Base-by-base conservation (phyloP, 2,888 invertebrate genomes). In the Epiblema foenella region DNA sequence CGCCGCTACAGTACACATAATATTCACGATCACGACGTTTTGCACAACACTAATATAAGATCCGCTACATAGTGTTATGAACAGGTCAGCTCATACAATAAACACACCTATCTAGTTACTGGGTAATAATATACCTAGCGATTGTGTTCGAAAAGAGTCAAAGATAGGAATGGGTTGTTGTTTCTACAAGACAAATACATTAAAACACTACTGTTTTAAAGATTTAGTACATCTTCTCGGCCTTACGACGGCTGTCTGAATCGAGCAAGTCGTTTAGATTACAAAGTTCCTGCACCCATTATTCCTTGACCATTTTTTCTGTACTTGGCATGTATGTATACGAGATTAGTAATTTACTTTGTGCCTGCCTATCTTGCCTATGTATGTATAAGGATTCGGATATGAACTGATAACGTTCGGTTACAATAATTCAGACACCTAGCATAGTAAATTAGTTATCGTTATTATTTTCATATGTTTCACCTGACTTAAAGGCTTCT, bases 91-190 rank as follows among this genome's bases (percentile, higher is more conserved):
- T 42, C 42, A 15, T 42, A 39, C 11, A 39, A 49, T 49, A 58
- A 58, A 58, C 57, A 58, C 42, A 29, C 33, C 33, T 57, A 64
- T 42, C 58, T 67, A 33, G 59, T 59, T 59, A 37, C 37, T 49
- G 8, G n/a, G 20, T 58, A 49, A n/a, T 33, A 51, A 42, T 7
- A 42, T 12, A 33, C n/a, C 49, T 24, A 5, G 4, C 29, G 24
- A 54, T 54, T 54, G 54, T 54, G 20, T 20, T 15, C 54, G 24
- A 5, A 54, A 7, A 24, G 1, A n/a, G 24, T 15, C 15, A n/a
- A 9, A 54, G 42, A 8, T 42, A 42, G 7, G 9, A 33, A 33
- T 29, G 29, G 29, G 39, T 42, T 42, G 12, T 12, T 12, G 12
- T 42, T 4, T 42, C 12, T 42, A 42, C 39, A 42, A 11, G 12